These are phyloP conservation scores for Drosophila anceps DNA, from an alignment of 2,888 invertebrate species.

Conservation along the genomic window DNA sequence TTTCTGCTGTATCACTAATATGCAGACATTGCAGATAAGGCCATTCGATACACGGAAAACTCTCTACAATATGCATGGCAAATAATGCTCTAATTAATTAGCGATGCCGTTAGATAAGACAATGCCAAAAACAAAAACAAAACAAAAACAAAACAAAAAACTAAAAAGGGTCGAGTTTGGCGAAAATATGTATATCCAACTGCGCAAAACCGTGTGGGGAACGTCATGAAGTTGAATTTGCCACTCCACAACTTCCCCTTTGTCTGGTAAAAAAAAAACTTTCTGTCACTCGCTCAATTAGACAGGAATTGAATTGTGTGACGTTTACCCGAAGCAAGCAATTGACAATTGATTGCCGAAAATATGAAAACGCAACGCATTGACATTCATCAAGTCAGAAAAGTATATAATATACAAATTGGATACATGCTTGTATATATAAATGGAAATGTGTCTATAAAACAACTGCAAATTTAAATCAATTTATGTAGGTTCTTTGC, in stretches of 20 bases:
- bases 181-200: constrained; percentile 37
- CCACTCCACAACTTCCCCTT: not conserved
- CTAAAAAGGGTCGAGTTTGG: constrained; percentile 2
- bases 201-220: constrained; percentile 47
- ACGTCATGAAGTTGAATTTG: constrained; percentile 30
- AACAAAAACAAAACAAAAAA: not conserved
- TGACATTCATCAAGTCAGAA: constrained; percentile 22
- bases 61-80: constrained; percentile 34
- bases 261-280: not conserved
- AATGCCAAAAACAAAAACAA: constrained; percentile 15
- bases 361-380: constrained; percentile 52
- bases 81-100: constrained; percentile 68
- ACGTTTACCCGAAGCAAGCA: constrained; percentile 51
- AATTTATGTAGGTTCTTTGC: constrained; percentile 66
- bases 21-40: constrained; percentile 36
- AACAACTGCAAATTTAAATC: constrained; percentile 68
- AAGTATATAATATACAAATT: constrained; percentile 10
- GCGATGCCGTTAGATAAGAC: constrained; percentile 58
- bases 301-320: constrained; percentile 61
- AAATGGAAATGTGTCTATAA: constrained; percentile 13
- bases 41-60: constrained; percentile 30
- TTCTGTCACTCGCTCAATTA: constrained; percentile 52
- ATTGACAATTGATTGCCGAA: constrained; percentile 69
- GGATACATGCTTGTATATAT: constrained; percentile 8
- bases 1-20: constrained; percentile 19